phyloP scores from a whole-genome alignment of 2,113 vertebrate species.

The Verasper variegatus region DNA sequence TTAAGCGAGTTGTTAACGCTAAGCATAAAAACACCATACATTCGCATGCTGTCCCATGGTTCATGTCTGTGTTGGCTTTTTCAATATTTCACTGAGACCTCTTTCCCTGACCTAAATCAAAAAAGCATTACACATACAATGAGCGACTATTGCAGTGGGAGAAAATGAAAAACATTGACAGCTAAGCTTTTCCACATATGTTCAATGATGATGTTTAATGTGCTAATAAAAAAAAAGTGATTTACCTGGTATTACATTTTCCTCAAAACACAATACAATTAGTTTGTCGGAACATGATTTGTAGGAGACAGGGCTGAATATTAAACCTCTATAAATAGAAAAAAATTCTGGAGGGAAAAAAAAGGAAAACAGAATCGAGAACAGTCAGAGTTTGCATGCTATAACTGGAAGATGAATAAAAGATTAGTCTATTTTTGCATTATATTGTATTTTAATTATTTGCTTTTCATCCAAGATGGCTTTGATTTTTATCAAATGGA shows the following conservation, averaged over 20 bases:
- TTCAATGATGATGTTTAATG: not conserved
- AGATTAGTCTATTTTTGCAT: not conserved
- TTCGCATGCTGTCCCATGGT: not conserved
- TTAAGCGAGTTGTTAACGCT: not conserved
- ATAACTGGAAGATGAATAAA: not conserved
- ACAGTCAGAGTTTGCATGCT: not conserved
- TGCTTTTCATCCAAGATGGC: too few species aligned
- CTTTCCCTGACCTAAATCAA: not conserved
- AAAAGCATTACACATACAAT: not conserved
- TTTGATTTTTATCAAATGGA: not conserved
- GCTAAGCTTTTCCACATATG: not conserved
- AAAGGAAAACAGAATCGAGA: not conserved
- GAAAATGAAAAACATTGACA: not conserved
- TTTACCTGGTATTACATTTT: not conserved
- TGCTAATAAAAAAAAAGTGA: not conserved
- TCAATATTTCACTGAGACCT: not conserved
- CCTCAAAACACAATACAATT: not conserved
- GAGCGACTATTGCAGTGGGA: not conserved
- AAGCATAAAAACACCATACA: not conserved
- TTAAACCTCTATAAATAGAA: not conserved
- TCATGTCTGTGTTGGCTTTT: not conserved
- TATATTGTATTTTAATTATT: too few species aligned
- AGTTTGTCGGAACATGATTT: not conserved
- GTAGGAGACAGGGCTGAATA: not conserved
- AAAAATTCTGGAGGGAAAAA: not conserved